Base-by-base conservation (phyloP, 37 sponge, comb jelly and placozoan genomes). In the Corticium candelabrum region DNA sequence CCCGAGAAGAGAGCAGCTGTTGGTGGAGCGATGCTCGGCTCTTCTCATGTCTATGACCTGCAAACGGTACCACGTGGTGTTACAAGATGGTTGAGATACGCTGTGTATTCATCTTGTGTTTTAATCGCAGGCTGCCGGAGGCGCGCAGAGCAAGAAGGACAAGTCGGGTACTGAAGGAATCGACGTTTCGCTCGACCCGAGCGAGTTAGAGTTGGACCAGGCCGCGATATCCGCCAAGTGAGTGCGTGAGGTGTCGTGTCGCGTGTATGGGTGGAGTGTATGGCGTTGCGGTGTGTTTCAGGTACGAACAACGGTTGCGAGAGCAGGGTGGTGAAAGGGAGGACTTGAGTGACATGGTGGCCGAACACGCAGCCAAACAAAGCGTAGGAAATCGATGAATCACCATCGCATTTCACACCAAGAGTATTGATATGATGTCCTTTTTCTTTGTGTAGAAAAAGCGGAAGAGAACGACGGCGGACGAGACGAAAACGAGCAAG, bases 1-100 rank as follows among this genome's bases (percentile, higher is more conserved):
- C 99, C 99, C 4, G 94, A 97, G 80, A 94, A 89, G 89, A 41
- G 81, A 21, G 75, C 87, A 0, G 11, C 83, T 68, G 88, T 90
- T 74, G 93, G 90, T 11, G 90, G 87, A 21, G 86, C 88, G 37
- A 84, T 96, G 85, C 92, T 94, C 91, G 95, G 95, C 30, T 90
- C 96, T 0, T 79, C 88, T 27, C 97, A 96, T 50, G 90, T 93
- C 38, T 96, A 93, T 38, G 97, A 97, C 85, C 86, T 76, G 90
- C 87, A 11, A 87, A 86, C 7, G 88, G 87, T 40, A 83, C 89
- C 82, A 96, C 87, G 90, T 89, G 90, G 31, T 87, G 91, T 0
- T 78, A 90, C 27, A 90, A 96, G 41, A 87, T 92, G 43, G 91
- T 89, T 38, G 96, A 21, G 62, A 21, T 27, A 50, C 62, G 11